Percentiles rank a stretch among this genome's conserved stretches.
phyloP scores from a whole-genome alignment of 1,140 invertebrate species.

The Drosophila triauraria region DNA sequence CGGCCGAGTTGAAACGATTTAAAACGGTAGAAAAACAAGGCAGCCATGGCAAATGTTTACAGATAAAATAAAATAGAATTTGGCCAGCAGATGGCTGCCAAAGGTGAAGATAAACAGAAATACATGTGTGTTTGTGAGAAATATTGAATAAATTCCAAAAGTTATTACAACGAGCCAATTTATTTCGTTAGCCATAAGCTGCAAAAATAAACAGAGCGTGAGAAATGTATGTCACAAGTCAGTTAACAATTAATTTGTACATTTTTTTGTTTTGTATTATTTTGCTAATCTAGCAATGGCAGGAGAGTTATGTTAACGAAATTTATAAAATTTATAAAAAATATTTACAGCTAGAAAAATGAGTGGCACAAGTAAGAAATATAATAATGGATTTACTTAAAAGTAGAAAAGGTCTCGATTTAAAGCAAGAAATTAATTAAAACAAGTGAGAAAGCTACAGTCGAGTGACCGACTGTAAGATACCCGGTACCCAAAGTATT shows the following conservation, averaged over 20 bases:
- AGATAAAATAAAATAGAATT: constrained; percentile 42
- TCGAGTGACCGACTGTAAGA: too few species aligned
- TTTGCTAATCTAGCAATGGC: neutral
- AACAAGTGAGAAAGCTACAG: too few species aligned
- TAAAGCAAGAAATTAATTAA: too few species aligned
- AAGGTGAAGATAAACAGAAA: constrained; percentile 34
- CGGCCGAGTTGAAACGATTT: constrained; percentile 53
- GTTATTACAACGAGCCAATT: neutral
- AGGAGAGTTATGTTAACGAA: neutral
- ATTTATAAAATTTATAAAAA: too few species aligned
- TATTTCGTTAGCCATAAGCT: neutral
- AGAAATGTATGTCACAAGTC: neutral
- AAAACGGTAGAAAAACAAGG: constrained; percentile 49
- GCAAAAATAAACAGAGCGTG: neutral
- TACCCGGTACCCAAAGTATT: too few species aligned
- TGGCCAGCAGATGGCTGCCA: constrained; percentile 27
- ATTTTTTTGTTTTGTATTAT: neutral
- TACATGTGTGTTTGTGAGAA: neutral
- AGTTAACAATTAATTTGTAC: neutral
- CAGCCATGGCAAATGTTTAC: constrained; percentile 19
- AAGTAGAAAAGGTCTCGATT: neutral
- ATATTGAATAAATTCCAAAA: constrained; percentile 33
- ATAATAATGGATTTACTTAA: neutral
- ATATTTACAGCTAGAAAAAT: too few species aligned
- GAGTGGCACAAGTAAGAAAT: neutral